Percentiles rank a stretch among this genome's conserved stretches.
phyloP scores from a whole-genome alignment of 2,888 invertebrate species.

The Fabriciana adippe region DNA sequence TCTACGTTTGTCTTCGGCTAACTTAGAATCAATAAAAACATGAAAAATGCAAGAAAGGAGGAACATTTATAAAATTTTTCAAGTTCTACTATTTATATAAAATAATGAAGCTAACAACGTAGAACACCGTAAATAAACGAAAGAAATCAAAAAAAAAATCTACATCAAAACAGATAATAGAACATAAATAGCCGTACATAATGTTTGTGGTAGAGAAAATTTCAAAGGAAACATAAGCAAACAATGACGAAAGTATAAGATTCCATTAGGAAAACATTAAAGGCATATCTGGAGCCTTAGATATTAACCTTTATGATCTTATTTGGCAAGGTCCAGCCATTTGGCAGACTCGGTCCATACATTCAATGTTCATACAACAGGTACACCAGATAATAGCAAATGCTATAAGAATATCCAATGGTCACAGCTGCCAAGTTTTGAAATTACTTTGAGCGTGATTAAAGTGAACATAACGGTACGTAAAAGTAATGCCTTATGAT shows the following conservation, averaged over 20 bases:
- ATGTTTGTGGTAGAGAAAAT: background rate
- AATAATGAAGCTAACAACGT: too few relatives aligned
- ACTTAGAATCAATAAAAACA: too few relatives aligned
- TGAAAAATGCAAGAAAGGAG: too few relatives aligned
- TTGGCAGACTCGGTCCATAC: slow-evolving; percentile 58
- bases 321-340: slow-evolving; percentile 68
- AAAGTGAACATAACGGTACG: slow-evolving; percentile 11
- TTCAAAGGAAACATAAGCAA: slow-evolving; percentile 19
- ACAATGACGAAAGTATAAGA: slow-evolving; percentile 36
- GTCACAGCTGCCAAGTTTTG: slow-evolving; percentile 42
- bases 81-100: too few relatives aligned
- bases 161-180: too few relatives aligned
- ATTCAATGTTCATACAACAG: slow-evolving; percentile 61
- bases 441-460: slow-evolving; percentile 17
- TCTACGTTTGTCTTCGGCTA: too few relatives aligned
- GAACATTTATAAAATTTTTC: too few relatives aligned
- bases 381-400: slow-evolving; percentile 48
- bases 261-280: slow-evolving; percentile 40
- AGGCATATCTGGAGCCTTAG: slow-evolving; percentile 49
- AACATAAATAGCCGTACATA: too few relatives aligned
- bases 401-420: slow-evolving; percentile 33
- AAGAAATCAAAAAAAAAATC: too few relatives aligned
- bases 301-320: slow-evolving; percentile 75
- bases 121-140: too few relatives aligned
- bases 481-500: background rate